Percentiles rank a stretch among this genome's conserved stretches.
Conservation (phyloP, 2,113 vertebrate species). For the Hemiprocne comata region DNA sequence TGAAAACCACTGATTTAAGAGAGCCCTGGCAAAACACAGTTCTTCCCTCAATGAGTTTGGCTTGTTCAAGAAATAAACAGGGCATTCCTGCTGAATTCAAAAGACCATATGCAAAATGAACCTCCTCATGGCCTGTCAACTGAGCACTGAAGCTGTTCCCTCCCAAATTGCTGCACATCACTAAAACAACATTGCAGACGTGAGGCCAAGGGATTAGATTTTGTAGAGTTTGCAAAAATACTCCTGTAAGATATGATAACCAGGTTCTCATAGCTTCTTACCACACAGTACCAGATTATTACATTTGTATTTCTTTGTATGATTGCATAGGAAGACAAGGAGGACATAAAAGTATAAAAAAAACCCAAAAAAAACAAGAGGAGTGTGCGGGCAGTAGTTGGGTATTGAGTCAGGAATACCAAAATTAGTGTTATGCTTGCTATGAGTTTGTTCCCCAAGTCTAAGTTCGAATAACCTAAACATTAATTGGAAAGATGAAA, state of each 20-base stretch:
- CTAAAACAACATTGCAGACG: not conserved
- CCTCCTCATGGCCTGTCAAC: not conserved
- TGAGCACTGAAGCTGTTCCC: not conserved
- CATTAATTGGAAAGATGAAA: not conserved
- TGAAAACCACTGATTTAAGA: constrained; percentile 8
- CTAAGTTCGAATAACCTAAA: not conserved
- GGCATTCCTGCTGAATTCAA: not conserved
- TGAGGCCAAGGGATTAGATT: not conserved
- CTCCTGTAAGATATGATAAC: not conserved
- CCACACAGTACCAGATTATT: not conserved
- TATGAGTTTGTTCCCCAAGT: not conserved
- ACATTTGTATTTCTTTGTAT: not conserved
- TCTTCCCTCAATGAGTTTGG: not conserved
- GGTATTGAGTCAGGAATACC: not conserved
- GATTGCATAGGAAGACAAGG: not conserved
- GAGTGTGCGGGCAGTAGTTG: not conserved
- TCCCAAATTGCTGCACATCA: not conserved
- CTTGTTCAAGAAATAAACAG: not conserved
- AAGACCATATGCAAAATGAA: not conserved
- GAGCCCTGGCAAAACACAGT: not conserved
- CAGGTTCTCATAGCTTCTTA: not conserved
- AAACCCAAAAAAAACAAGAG: not conserved
- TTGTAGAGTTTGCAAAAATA: not conserved
- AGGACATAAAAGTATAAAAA: not conserved
- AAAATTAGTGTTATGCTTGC: not conserved